phyloP scores from a whole-genome alignment of 2,113 vertebrate genomes.

The Oryzias javanicus region DNA sequence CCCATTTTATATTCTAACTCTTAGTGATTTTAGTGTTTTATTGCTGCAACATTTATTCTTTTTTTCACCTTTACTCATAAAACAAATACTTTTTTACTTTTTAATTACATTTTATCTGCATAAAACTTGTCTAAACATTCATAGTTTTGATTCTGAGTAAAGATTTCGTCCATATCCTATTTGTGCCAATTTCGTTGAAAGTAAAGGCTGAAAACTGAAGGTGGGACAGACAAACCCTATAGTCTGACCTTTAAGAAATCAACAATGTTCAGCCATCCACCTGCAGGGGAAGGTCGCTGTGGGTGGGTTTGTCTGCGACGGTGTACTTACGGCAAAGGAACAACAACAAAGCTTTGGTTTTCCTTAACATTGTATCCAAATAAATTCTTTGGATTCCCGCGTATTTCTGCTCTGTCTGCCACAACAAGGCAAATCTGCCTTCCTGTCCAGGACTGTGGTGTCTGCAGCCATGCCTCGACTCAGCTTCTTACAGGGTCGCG shows the following conservation, averaged over 20 bases:
- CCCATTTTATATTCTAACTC: no score
- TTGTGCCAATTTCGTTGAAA: no score
- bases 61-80: no score
- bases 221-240: slow-evolving; percentile 25
- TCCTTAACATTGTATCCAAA: background rate
- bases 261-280: slow-evolving; percentile 30
- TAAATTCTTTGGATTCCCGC: slow-evolving; percentile 1
- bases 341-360: slow-evolving; percentile 17
- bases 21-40: no score
- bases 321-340: background rate
- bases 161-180: no score
- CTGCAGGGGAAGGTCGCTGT: slow-evolving; percentile 50
- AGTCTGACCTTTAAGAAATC: slow-evolving; percentile 39
- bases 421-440: background rate
- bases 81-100: no score
- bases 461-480: background rate
- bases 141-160: no score
- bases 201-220: slow-evolving; percentile 2
- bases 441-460: background rate
- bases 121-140: no score
- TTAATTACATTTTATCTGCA: no score
- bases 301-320: slow-evolving; percentile 23
- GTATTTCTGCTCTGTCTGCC: slow-evolving; percentile 19
- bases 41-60: no score
- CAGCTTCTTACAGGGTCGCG: background rate